Conservation (phyloP, 2,888 invertebrate genomes). For the Parnassius orleans region DNA sequence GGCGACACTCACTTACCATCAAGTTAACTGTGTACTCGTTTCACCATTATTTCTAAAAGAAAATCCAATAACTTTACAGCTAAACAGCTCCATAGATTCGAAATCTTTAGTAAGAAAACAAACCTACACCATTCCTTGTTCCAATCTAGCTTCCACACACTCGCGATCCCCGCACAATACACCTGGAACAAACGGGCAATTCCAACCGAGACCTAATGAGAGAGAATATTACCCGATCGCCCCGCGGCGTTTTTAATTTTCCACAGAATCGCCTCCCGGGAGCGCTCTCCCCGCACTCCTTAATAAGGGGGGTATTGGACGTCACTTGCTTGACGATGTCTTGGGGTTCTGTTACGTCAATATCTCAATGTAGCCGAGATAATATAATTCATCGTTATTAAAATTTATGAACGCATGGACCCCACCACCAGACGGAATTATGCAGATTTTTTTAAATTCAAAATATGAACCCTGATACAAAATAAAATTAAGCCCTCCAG, state of each 20-base stretch:
- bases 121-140: constrained; percentile 11
- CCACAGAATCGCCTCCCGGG: constrained; percentile 66
- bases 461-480: too few species aligned
- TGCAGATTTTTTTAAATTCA: too few species aligned
- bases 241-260: constrained; percentile 79
- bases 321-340: constrained; percentile 19
- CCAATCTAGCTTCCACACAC: constrained; percentile 23
- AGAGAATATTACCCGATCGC: constrained; percentile 71
- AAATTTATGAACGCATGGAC: too few species aligned
- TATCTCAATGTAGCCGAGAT: background rate
- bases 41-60: too few species aligned
- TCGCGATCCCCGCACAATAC: constrained; percentile 40
- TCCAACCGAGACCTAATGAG: constrained; percentile 59
- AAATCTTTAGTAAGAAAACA: constrained; percentile 18
- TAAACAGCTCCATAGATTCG: background rate
- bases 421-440: too few species aligned
- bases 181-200: constrained; percentile 64
- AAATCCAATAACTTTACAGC: constrained; percentile 3
- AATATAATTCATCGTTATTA: too few species aligned
- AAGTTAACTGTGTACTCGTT: too few species aligned
- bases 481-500: too few species aligned
- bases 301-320: constrained; percentile 24
- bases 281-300: constrained; percentile 26
- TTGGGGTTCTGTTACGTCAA: constrained; percentile 4
- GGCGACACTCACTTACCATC: too few species aligned